Conservation (phyloP, 37 sponge, comb jelly and placozoan genomes). For the Chondrilla cf. caribensis region DNA sequence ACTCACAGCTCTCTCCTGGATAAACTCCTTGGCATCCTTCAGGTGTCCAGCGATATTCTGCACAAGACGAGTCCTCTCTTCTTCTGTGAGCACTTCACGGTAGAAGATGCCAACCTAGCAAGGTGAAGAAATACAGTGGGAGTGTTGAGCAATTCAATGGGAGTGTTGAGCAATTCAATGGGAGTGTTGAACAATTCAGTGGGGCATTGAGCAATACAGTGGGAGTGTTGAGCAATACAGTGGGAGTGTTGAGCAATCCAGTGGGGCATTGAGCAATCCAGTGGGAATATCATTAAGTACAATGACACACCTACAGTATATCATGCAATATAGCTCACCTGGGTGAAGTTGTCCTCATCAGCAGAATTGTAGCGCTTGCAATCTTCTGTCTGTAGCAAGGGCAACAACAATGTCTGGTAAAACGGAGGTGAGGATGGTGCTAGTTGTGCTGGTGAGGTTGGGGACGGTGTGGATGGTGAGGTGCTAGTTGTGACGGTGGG, state of each 20-base stretch:
- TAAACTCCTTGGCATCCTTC: conserved; percentile 69
- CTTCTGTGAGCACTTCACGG: conserved; percentile 64
- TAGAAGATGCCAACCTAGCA: conserved; percentile 59
- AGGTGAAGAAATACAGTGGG: background rate
- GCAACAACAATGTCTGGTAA: background rate
- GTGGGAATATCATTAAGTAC: background rate
- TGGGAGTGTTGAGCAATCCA: background rate
- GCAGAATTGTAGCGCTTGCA: conserved; percentile 61
- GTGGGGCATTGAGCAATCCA: too few species aligned
- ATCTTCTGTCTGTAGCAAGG: conserved; percentile 35
- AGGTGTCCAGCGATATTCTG: conserved; percentile 87
- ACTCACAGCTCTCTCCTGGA: conserved; percentile 83
- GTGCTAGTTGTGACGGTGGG: too few species aligned
- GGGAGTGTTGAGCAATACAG: background rate
- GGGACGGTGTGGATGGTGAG: too few species aligned
- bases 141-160: background rate
- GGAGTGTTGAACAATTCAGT: background rate
- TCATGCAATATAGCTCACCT: conserved; percentile 34
- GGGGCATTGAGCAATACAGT: background rate
- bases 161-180: background rate
- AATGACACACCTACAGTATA: background rate
- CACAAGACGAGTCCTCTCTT: conserved; percentile 51
- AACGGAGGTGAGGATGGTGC: background rate
- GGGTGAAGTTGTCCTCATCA: conserved; percentile 89
- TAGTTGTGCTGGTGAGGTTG: background rate